Base-by-base conservation (phyloP, 2,797 vertebrate species). In the Oophaga sylvatica region DNA sequence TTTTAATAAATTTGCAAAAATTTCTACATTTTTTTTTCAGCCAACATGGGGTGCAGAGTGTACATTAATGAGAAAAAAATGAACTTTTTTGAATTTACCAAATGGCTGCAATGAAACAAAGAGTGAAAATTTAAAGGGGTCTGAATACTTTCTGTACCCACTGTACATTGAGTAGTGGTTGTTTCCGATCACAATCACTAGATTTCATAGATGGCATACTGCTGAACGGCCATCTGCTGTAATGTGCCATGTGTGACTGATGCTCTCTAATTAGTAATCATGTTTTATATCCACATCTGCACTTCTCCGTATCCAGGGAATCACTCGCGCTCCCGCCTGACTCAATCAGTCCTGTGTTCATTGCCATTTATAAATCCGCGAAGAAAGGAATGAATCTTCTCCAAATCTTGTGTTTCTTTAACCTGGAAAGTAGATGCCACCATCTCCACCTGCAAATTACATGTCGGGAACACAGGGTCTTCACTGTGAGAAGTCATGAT, bases 191-290 rank as follows among this genome's bases (percentile, higher is more conserved):
- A 26, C 26, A 26, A 26, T 26, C 26, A 26, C 26, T 26, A 26
- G 26, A 26, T 26, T 26, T 26, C 26, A 26, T 26, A 26, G 26
- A 26, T 26, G 26, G 26, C 26, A 26, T 26, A 26, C 26, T 26
- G 26, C 26, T 26, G 26, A 26, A 26, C 0, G 26, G 26, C 26
- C 26, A 26, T 26, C 29, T 53, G 81, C 48, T 41, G 29, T 83
- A 71, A 83, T 56, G 81, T 56, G 81, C 65, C 22, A 4, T 9
- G 65, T 68, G 81, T 31, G 81, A 53, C 26, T 31, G 63, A 53
- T 31, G 19, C 48, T 31, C 81, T 16, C 67, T 71, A 35, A 83
- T 70, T 71, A 71, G 45, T 71, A 19, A 83, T 71, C 29, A 35
- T 3, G 17, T 57, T 31, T 68, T 35, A 20, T 70, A 19, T 56